Percentiles rank a stretch among this genome's conserved stretches.
Conservation (phyloP, 92 coral and sea anemone genomes). For the Chrysogorgia sp. region DNA sequence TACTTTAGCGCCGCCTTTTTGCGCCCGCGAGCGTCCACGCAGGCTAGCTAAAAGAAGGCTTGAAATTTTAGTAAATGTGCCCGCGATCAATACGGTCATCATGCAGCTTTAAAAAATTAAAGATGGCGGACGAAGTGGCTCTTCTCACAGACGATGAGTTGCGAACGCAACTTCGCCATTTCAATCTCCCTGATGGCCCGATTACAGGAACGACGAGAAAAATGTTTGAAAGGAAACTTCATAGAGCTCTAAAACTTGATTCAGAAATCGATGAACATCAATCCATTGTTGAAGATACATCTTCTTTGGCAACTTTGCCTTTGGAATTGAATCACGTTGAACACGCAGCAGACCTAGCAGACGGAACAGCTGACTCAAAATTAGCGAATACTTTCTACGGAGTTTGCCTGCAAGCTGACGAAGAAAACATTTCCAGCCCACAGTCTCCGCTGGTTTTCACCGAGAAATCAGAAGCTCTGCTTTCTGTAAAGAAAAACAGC, state of each 20-base stretch:
- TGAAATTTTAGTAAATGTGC: too few species aligned
- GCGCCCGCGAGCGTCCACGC: too few species aligned
- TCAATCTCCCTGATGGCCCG: conserved; percentile 70
- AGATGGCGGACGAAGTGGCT: conserved; percentile 80
- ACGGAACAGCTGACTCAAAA: neutral
- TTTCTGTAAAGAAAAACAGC: conserved; percentile 67
- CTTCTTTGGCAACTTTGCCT: conserved; percentile 18
- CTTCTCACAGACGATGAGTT: conserved; percentile 75
- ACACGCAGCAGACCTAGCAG: neutral
- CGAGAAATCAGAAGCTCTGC: conserved; percentile 72
- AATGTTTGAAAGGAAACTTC: conserved; percentile 72
- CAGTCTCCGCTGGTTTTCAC: conserved; percentile 71
- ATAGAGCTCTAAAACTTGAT: conserved; percentile 67
- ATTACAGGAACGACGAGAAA: conserved; percentile 83
- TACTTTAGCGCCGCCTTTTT: too few species aligned
- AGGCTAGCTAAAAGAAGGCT: too few species aligned
- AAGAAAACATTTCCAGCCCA: conserved; percentile 25
- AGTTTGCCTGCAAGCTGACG: conserved; percentile 68
- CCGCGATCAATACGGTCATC: neutral
- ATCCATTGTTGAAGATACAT: neutral
- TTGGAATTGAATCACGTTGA: neutral
- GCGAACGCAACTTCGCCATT: conserved; percentile 63
- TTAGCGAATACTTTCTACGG: conserved; percentile 72
- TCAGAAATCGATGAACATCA: neutral
- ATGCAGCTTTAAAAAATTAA: conserved; percentile 2